phyloP scores from a whole-genome alignment of 2,797 vertebrate species.

The Naso thynnoides region DNA sequence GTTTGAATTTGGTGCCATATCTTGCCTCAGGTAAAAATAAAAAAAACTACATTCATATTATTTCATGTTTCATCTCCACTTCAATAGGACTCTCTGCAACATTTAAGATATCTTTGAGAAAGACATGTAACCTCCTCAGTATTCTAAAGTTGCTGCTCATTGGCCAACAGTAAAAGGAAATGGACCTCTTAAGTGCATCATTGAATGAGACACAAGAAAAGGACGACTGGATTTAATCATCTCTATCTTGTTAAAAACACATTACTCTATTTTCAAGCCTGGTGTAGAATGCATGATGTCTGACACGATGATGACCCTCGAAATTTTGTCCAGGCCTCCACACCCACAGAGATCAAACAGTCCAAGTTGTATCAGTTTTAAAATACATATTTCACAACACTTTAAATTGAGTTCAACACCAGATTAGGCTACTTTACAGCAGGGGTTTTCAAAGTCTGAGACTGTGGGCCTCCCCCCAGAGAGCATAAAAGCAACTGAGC shows the following conservation, averaged over 20 bases:
- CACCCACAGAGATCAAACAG: not conserved
- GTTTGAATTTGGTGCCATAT: too few relatives aligned
- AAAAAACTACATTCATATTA: too few relatives aligned
- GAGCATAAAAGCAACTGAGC: too few relatives aligned
- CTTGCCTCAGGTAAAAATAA: too few relatives aligned
- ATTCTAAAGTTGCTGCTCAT: not conserved
- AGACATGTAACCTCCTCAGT: not conserved
- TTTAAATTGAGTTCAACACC: not conserved
- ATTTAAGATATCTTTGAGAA: conserved; percentile 43
- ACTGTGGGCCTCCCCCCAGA: too few relatives aligned
- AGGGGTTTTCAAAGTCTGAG: too few relatives aligned
- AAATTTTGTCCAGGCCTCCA: not conserved
- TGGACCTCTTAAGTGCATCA: not conserved
- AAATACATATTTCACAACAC: not conserved
- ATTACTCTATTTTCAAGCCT: not conserved
- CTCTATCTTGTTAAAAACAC: not conserved
- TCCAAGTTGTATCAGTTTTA: not conserved
- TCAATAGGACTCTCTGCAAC: conserved; percentile 37
- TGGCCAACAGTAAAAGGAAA: conserved; percentile 4
- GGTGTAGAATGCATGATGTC: not conserved
- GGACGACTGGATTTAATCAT: not conserved
- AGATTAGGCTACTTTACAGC: too few relatives aligned
- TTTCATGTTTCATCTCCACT: too few relatives aligned
- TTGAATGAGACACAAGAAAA: conserved; percentile 5
- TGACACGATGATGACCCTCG: not conserved